A percentile compares a stretch with the other conserved stretches of the same genome.
Evolutionary conservation across 92 coral and sea anemone genomes (phyloP).

Genomic region (Nematostella vectensis): DNA sequence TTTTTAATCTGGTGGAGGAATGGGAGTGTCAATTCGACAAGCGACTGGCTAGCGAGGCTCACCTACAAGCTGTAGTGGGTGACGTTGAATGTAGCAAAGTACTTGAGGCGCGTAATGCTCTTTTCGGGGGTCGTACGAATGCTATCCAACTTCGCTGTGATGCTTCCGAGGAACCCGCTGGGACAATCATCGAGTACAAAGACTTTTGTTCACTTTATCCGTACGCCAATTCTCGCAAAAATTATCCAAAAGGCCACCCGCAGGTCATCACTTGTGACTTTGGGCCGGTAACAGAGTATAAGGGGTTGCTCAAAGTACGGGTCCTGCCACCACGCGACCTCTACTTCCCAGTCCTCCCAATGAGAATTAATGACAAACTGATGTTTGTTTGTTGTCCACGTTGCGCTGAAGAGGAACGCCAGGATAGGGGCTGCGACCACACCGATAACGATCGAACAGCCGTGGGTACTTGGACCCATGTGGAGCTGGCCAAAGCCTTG

Average conservation of each 20-base stretch:
- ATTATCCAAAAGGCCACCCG: constrained; percentile 24
- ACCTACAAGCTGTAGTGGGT: too few species aligned
- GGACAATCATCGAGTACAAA: constrained; percentile 21
- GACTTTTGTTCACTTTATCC: too few species aligned
- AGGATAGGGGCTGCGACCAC: constrained; percentile 22
- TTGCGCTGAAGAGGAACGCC: constrained; percentile 29
- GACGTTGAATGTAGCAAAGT: too few species aligned
- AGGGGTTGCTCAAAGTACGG: constrained; percentile 22
- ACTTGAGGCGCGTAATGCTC: too few species aligned
- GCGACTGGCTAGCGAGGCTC: too few species aligned
- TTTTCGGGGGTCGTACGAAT: too few species aligned
- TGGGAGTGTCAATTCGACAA: too few species aligned
- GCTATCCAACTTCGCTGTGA: constrained; percentile 10
- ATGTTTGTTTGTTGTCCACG: constrained; percentile 39
- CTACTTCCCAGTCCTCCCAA: constrained; percentile 36
- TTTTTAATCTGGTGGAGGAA: too few species aligned
- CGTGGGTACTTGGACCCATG: constrained; percentile 36
- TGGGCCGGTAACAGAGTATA: constrained; percentile 21
- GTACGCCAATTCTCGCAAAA: too few species aligned
- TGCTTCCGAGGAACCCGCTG: not conserved
- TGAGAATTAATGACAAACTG: constrained; percentile 16
- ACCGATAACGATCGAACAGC: constrained; percentile 20
- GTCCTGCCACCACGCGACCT: constrained; percentile 15
- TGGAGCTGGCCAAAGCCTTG: constrained; percentile 27
- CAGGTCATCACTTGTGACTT: constrained; percentile 25